phyloP scores from a whole-genome alignment of 2,797 vertebrate genomes.

The Prionace glauca region DNA sequence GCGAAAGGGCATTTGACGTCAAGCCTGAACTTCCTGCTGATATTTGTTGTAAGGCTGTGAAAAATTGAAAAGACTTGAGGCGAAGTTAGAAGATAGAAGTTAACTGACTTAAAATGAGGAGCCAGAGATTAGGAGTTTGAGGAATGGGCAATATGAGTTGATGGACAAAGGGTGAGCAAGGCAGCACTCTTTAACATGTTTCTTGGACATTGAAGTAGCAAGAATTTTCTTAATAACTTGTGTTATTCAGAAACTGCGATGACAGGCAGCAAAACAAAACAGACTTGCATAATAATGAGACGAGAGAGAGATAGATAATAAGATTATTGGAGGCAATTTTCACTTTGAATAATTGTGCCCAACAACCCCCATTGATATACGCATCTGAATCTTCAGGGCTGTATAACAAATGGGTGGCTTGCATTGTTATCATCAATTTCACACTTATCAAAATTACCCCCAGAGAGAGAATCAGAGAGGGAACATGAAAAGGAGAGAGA shows the following conservation, averaged over 20 bases:
- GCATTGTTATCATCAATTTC: not conserved
- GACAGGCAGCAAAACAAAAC: not conserved
- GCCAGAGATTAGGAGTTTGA: not conserved
- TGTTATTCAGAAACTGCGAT: not conserved
- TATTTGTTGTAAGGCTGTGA: not conserved
- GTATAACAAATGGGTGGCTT: not conserved
- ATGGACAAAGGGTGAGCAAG: not conserved
- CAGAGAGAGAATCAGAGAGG: not conserved
- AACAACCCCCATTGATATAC: not conserved
- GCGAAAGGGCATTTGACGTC: not conserved
- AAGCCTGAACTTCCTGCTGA: not conserved
- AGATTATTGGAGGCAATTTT: not conserved
- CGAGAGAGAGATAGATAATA: not conserved
- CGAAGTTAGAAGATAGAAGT: not conserved
- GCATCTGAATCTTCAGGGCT: not conserved
- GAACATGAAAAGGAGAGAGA: not conserved
- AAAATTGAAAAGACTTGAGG: not conserved
- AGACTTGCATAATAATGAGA: not conserved
- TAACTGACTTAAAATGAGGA: not conserved
- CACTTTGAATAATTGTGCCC: not conserved
- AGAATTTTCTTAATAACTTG: not conserved
- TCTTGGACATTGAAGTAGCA: not conserved
- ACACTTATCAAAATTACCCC: not conserved
- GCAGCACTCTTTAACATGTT: not conserved
- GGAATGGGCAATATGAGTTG: not conserved